Evolutionary conservation across 2,113 vertebrate species (phyloP).

Genomic region (Aegypius monachus): DNA sequence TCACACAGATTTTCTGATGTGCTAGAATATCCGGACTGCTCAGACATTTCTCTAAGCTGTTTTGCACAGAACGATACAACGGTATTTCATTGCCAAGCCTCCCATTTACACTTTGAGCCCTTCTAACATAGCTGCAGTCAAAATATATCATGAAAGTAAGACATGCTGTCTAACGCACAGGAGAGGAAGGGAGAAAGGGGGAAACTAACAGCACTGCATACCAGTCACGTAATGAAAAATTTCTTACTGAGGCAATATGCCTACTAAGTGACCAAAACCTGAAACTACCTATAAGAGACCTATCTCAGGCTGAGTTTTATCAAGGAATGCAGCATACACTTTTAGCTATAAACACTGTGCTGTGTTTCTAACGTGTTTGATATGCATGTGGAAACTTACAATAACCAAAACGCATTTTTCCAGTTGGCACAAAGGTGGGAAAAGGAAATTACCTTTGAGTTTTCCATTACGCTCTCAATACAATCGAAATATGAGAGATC

Average conservation of each 20-base stretch:
- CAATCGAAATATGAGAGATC: slow-evolving; percentile 99
- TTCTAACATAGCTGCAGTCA: not conserved
- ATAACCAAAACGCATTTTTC: not conserved
- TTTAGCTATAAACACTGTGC: not conserved
- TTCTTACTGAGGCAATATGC: not conserved
- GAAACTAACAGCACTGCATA: not conserved
- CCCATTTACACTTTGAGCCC: not conserved
- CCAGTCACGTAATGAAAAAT: not conserved
- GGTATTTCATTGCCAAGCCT: not conserved
- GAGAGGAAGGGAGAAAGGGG: not conserved
- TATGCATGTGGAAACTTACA: not conserved
- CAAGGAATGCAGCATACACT: not conserved
- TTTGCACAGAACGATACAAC: not conserved
- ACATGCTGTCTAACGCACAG: not conserved
- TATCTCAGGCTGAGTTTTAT: not conserved
- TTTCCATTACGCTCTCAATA: slow-evolving; percentile 98
- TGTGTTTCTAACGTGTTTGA: not conserved
- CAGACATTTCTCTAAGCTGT: not conserved
- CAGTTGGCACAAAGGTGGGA: not conserved
- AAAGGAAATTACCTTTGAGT: slow-evolving; percentile 88
- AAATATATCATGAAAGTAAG: not conserved
- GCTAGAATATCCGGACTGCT: not conserved
- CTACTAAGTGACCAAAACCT: not conserved
- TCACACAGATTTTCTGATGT: not conserved
- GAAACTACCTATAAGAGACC: not conserved